phyloP scores from a whole-genome alignment of 2,888 invertebrate species.

The Lissocephala sabroskyi region DNA sequence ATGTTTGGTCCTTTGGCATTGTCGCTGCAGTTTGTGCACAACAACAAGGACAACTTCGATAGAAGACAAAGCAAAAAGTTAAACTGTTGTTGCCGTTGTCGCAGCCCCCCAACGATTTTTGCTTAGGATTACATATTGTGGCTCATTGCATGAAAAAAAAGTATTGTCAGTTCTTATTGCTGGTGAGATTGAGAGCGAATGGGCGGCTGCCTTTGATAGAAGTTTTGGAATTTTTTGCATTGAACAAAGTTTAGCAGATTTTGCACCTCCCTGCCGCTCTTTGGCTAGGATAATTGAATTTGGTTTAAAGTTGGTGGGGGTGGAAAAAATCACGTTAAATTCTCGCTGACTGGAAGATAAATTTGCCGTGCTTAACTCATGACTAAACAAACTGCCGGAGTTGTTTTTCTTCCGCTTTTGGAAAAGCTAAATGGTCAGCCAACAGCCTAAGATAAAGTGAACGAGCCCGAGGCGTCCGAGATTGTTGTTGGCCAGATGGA shows the following conservation, averaged over 20 bases:
- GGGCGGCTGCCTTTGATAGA: constrained; percentile 41
- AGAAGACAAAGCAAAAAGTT: constrained; percentile 5
- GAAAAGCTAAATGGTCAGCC: too few species aligned
- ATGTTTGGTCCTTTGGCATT: too few species aligned
- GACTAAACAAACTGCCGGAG: too few species aligned
- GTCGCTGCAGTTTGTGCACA: constrained; percentile 2
- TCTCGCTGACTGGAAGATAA: too few species aligned
- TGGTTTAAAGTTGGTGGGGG: too few species aligned
- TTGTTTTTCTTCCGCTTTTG: not conserved
- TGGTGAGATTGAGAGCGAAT: constrained; percentile 15
- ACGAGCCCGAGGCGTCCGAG: not conserved
- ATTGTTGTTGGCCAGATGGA: too few species aligned
- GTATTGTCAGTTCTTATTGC: too few species aligned
- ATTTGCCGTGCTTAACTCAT: too few species aligned
- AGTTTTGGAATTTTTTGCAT: constrained; percentile 27
- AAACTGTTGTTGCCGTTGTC: constrained; percentile 10
- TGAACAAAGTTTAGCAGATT: not conserved
- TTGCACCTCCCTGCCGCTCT: not conserved
- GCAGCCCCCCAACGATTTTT: not conserved
- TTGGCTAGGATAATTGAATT: too few species aligned
- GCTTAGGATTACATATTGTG: not conserved
- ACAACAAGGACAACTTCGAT: too few species aligned
- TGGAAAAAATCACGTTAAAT: too few species aligned
- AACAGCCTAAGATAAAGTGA: not conserved
- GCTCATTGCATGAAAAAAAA: constrained; percentile 5